Evolutionary conservation across 2,113 vertebrate genomes (phyloP), one percentile per base, ranked within the genome.

Genomic region (Daubentonia madagascariensis): DNA sequence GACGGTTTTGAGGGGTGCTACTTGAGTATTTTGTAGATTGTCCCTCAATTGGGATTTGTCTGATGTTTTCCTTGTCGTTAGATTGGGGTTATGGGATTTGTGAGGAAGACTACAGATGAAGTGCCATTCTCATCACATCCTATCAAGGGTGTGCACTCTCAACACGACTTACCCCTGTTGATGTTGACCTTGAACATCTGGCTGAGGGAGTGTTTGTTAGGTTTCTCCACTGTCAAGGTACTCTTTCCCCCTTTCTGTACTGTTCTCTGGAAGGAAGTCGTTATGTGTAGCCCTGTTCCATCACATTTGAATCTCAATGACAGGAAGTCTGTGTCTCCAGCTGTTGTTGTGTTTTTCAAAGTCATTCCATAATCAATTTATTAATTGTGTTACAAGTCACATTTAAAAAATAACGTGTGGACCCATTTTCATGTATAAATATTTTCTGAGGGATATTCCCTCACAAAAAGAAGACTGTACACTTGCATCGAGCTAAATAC

Each of bases 351-450:
- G 37, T 78, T 96, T 88, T 28, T 40, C 25, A n/a, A n/a, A 57
- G 54, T 59, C 25, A 40, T 91, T 78, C 22, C 59, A n/a, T 59
- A 50, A 85, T 92, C 20, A n/a, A n/a, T 68, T 75, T 40, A 48
- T 80, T 94, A 89, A 35, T 90, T 83, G 70, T 73, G 57, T 65
- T 67, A 32, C 10, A 48, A 92, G 63, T 35, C 48, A 79, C 54
- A 59, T 59, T 81, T 70, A 85, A 32, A 83, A 87, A 76, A 83
- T 32, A 40, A 72, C 6, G 28, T 28, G 63, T 70, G 35, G 45
- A 37, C 43, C 35, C 28, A 43, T 80, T 89, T 70, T 37, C 63
- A 37, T 17, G 40, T 50, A 32, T 43, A 80, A 80, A 50, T 80
- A 57, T 17, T 88, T 57, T 57, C n/a, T n/a, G n/a, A 80, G 28